Conservation (phyloP, 2,113 vertebrate genomes). For the rabbit (Oryctolagus cuniculus) region mOryCun1.1 NC_091444.1:57058501-57059000, state of each 20-base stretch:
- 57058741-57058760: neutral
- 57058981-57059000: neutral
- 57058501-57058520: neutral
- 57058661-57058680: neutral
- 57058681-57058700: neutral
- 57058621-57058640: neutral
- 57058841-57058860: neutral
- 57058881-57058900: neutral
- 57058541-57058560: neutral
- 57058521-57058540: neutral
- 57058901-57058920: neutral
- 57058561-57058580: neutral
- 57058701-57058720: neutral
- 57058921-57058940: neutral
- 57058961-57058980: neutral
- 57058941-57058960: neutral
- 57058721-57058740: neutral
- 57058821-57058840: neutral
- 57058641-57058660: neutral
- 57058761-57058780: neutral
- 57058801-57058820: neutral
- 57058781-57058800: neutral
- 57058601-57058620: neutral
- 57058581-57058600: neutral
- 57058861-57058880: rapidly evolving